These are phyloP conservation scores for Micromesistius poutassou DNA, from an alignment of 2,797 vertebrate genomes.

Conservation along the genomic window DNA sequence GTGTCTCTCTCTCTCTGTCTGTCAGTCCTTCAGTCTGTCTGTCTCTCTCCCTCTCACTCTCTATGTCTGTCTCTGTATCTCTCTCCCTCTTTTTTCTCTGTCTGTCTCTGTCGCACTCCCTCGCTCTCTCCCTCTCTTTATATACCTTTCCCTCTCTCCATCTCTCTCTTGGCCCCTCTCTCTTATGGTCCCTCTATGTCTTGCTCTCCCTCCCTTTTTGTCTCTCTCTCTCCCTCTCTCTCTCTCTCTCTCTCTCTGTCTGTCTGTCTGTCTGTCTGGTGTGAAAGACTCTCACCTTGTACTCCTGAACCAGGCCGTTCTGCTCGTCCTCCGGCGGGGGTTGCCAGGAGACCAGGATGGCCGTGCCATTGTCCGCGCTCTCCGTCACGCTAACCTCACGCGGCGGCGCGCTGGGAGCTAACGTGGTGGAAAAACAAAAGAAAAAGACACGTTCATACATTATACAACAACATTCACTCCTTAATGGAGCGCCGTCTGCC, in stretches of 20 bases:
- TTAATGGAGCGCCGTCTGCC: slow-evolving; percentile 21
- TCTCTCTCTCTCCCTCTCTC: slow-evolving; percentile 29
- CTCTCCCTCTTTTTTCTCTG: background rate
- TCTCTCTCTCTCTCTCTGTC: slow-evolving; percentile 6
- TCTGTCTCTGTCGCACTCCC: background rate
- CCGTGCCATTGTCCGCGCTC: slow-evolving; percentile 90
- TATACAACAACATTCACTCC: background rate
- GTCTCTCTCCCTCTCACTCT: background rate
- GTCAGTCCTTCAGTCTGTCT: background rate
- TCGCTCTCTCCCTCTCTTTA: background rate
- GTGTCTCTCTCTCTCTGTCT: background rate
- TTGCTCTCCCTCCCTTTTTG: too few species aligned
- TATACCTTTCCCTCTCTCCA: background rate
- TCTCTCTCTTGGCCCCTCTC: too few species aligned
- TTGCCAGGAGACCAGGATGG: slow-evolving; percentile 93
- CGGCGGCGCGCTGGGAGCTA: slow-evolving; percentile 92
- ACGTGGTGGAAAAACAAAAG: slow-evolving; percentile 48
- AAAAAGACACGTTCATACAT: slow-evolving; percentile 36
- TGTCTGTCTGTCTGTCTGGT: slow-evolving; percentile 26
- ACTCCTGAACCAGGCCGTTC: slow-evolving; percentile 95
- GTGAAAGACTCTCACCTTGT: slow-evolving; percentile 81
- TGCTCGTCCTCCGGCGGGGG: slow-evolving; percentile 91
- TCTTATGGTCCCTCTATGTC: too few species aligned
- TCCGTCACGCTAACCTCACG: slow-evolving; percentile 89
- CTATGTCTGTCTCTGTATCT: background rate